Conservation (phyloP, 2,888 invertebrate species). For the Nebria salina region DNA sequence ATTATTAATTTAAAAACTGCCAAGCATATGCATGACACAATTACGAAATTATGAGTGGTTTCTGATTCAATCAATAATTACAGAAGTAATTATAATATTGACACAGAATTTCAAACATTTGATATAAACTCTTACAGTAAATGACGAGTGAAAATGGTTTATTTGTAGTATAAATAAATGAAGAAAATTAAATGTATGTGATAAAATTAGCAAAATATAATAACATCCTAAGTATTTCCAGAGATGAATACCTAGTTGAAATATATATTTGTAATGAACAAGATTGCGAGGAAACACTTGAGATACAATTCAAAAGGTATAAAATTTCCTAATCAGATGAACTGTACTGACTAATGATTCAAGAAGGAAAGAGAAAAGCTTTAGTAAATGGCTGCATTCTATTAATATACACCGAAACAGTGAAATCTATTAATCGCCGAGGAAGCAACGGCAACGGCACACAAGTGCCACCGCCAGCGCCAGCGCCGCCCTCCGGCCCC, state of each 20-base stretch:
- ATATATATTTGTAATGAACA: not conserved
- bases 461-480: not conserved
- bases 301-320: not conserved
- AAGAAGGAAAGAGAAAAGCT: not conserved
- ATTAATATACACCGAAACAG: not conserved
- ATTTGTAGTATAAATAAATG: too few species aligned
- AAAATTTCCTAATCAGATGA: not conserved
- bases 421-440: not conserved
- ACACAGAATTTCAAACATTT: too few species aligned
- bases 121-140: too few species aligned
- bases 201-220: not conserved
- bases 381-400: not conserved
- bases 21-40: too few species aligned
- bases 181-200: too few species aligned
- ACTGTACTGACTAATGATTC: not conserved
- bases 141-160: too few species aligned
- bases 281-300: not conserved
- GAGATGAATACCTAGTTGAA: too few species aligned
- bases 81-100: too few species aligned
- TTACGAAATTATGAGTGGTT: too few species aligned
- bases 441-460: not conserved
- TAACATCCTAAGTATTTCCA: not conserved
- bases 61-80: too few species aligned
- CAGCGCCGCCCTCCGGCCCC: not conserved
- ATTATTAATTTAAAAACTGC: too few species aligned